Base-by-base conservation (phyloP, 2,888 invertebrate species). In the Drosophila ezoana region DNA sequence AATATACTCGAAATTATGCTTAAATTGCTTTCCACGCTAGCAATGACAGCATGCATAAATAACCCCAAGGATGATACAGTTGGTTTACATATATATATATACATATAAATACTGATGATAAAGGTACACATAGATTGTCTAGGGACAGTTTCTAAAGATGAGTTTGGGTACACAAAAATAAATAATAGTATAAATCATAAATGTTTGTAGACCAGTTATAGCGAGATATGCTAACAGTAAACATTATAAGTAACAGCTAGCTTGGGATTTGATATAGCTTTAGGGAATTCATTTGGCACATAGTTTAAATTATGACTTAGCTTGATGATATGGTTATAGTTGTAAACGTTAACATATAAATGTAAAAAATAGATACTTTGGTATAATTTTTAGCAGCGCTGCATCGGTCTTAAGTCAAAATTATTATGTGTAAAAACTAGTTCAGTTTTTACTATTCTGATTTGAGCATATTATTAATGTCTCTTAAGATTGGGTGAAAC, bases 321-420 rank as follows among this genome's bases (percentile, higher is more conserved):
- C 20, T 33, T 54, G 18, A 53, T 45, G 47, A 61, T 56, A 28
- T 18, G 47, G 53, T 37, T 48, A 18, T 8, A 32, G 16, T 16
- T 14, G 45, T 8, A 4, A 43, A 41, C 37, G 2, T 8, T 28
- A 28, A 28, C 8, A 28, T 28, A 28, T 28, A 28, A 2, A 54
- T 14, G 16, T 4, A 44, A 13, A 16, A 35, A 38, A 38, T 28
- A 23, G 33, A 41, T 20, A 14, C 33, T 28, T 56, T 32, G 5
- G n/a, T 47, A 14, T 54, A 40, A 41, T 56, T 53, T 28, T 41
- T 61, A 71, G 89, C 89, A 89, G 84, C 91, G 86, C 81, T 90
- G 90, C 90, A 91, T 87, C 89, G 90, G 90, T 67, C 51, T 57
- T 51, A 60, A 71, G 57, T 63, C 59, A 56, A 10, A 18, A 54